A percentile compares a stretch with the other conserved stretches of the same genome.
Conservation (phyloP, 1,140 invertebrate genomes). For the Cherax quadricarinatus region DNA sequence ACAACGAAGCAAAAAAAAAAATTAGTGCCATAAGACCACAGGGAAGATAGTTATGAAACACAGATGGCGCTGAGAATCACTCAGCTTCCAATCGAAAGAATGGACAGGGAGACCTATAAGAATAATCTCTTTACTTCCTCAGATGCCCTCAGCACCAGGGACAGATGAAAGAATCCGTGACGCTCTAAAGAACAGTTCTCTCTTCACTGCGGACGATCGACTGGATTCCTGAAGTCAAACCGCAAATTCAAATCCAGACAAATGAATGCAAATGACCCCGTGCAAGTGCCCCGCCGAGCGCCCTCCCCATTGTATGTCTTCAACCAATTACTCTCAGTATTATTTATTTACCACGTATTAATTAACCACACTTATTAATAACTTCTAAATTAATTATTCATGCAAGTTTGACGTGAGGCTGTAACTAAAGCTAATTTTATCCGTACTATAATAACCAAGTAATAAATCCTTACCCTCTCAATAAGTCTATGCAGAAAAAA, state of each 20-base stretch:
- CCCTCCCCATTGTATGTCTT: constrained; percentile 47
- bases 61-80: background rate
- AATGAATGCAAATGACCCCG: constrained; percentile 67
- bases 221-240: constrained; percentile 65
- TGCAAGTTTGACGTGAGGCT: constrained; percentile 28
- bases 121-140: background rate
- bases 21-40: background rate
- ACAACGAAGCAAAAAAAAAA: too few species aligned
- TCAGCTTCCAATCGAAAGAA: background rate
- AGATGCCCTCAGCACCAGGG: background rate
- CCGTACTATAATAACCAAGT: constrained; percentile 35
- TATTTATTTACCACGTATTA: constrained; percentile 54
- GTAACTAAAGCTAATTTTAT: constrained; percentile 50
- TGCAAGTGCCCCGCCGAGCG: constrained; percentile 29
- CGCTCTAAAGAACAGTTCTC: background rate
- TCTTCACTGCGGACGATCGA: constrained; percentile 22
- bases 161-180: background rate
- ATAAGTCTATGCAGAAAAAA: constrained; percentile 48
- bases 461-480: constrained; percentile 53
- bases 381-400: constrained; percentile 45
- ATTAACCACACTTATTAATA: constrained; percentile 54
- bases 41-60: background rate
- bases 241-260: constrained; percentile 68
- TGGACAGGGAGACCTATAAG: background rate
- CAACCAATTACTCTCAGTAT: constrained; percentile 50